Base-by-base conservation (phyloP, 2,113 vertebrate species). In the Semicossyphus pulcher region DNA sequence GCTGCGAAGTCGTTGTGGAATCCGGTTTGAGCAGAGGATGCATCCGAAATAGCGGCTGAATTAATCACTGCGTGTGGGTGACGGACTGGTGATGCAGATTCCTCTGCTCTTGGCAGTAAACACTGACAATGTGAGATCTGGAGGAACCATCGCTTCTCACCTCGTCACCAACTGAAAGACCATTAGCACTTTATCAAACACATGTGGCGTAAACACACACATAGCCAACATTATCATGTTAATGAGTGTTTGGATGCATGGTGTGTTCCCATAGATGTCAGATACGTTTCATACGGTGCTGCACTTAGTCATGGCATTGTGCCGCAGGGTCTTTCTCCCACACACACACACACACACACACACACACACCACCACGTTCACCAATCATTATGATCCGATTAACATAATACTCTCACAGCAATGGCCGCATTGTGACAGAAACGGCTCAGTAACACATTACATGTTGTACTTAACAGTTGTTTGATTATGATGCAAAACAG, bases 1-100 rank as follows among this genome's bases (percentile, higher is more conserved):
- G 26, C 34, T 25, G 49, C 44, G 15, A 29, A 48, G 48, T 49
- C 32, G 57, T 54, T 23, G 25, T 44, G 28, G 64, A 56, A 64
- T 67, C 45, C 41, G 60, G 52, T 68, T 68, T 64, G 45, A 32
- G 45, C 23, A 32, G 20, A 77, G 45, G 56, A n/a, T 18, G 37
- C 51, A 49, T 53, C 15, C 16, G 23, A 78, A 72, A 73, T 61
- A 71, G 68, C 54, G 36, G 54, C 21, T 49, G 42, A 66, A 64
- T 64, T 36, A 81, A 76, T 78, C 42, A 42, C 28, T 42, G 16
- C 31, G 74, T 67, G 78, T 78, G 74, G 59, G 73, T 60, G 67
- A 63, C 34, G 74, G 53, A 68, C 34, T 80, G 49, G 11, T 36
- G 52, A 80, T 76, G 41, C 34, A 49, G 28, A 77, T 69, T 68